Percentiles rank a stretch among this genome's conserved stretches.
Conservation (phyloP, 2,113 vertebrate genomes). For the Charina bottae region DNA sequence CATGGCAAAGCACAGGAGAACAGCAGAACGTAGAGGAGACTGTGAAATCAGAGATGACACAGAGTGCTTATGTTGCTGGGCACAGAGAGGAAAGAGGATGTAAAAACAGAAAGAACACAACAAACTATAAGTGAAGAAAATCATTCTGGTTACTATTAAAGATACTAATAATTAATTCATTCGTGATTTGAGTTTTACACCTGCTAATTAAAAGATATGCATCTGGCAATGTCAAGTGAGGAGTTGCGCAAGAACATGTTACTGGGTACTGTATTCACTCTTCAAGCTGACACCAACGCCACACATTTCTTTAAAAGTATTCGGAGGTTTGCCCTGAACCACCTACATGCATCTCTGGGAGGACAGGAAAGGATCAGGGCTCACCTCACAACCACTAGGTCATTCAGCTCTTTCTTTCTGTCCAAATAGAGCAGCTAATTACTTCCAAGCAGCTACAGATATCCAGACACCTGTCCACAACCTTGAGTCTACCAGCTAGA, state of each 20-base stretch:
- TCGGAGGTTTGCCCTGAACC: not conserved
- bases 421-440: too few relatives aligned
- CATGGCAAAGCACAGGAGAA: not conserved
- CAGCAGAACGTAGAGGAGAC: not conserved
- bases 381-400: not conserved
- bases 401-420: not conserved
- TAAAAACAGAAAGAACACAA: not conserved
- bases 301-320: not conserved
- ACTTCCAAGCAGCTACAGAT: too few relatives aligned
- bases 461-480: not conserved
- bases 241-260: not conserved
- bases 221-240: not conserved
- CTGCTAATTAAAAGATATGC: not conserved
- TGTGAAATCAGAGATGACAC: not conserved
- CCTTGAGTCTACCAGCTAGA: not conserved
- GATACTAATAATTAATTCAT: not conserved
- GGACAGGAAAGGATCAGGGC: not conserved
- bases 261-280: not conserved
- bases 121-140: not conserved
- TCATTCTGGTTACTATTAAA: not conserved
- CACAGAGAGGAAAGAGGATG: not conserved
- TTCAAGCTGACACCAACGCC: not conserved
- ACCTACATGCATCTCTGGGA: not conserved
- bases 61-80: not conserved
- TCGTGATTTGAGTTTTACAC: not conserved